These are phyloP conservation scores for Eristalinus sepulchralis DNA, from an alignment of 2,888 invertebrate species.

Conservation along the genomic window DNA sequence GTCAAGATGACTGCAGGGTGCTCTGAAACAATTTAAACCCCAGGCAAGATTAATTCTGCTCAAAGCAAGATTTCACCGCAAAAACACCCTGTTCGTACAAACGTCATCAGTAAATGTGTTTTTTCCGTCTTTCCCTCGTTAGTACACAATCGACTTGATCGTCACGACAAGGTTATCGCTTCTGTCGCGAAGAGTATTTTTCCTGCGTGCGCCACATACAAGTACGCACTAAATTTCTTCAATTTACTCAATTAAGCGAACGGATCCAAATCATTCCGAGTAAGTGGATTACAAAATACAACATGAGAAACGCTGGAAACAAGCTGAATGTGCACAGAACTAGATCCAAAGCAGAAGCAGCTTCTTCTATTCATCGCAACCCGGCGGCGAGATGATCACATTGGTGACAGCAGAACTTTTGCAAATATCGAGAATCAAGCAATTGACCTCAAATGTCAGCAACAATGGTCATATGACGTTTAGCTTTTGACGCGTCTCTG, in stretches of 20 bases:
- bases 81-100: too few relatives aligned
- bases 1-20: background rate
- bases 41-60: background rate
- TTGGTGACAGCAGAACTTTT: constrained; percentile 1
- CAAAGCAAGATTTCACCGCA: too few relatives aligned
- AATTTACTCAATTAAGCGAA: constrained; percentile 65
- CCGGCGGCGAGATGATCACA: constrained; percentile 5
- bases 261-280: constrained; percentile 39
- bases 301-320: background rate
- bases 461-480: constrained; percentile 3
- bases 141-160: constrained; percentile 8
- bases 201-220: constrained; percentile 23
- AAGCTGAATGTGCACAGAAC: constrained; percentile 27
- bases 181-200: constrained; percentile 27
- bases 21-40: background rate
- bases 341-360: constrained; percentile 7
- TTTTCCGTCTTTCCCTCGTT: background rate
- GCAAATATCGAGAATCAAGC: constrained; percentile 43
- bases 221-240: constrained; percentile 56
- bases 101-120: background rate
- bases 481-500: constrained; percentile 7
- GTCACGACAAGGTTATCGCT: constrained; percentile 33
- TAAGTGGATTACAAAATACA: constrained; percentile 58
- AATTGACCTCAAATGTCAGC: constrained; percentile 66
- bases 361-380: background rate